Evolutionary conservation across 2,888 invertebrate genomes (phyloP).

Genomic region (Dolomedes plantarius): DNA sequence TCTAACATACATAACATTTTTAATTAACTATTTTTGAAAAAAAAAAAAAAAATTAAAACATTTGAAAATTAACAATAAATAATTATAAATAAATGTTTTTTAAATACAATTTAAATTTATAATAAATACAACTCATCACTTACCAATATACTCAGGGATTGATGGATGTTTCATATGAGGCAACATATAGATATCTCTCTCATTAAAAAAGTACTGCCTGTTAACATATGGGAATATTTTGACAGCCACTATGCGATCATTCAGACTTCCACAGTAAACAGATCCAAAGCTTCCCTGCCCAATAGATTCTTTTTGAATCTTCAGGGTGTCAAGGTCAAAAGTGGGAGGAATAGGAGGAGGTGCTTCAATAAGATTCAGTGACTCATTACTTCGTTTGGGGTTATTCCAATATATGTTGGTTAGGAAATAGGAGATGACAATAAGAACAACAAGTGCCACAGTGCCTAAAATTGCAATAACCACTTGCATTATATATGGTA

Average conservation of each 20-base stretch:
- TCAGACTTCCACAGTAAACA: slow-evolving; percentile 89
- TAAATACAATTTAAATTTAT: too few relatives aligned
- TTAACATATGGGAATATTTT: slow-evolving; percentile 89
- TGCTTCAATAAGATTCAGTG: slow-evolving; percentile 60
- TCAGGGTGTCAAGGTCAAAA: slow-evolving; percentile 85
- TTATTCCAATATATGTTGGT: slow-evolving; percentile 9
- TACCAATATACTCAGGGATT: slow-evolving; percentile 87
- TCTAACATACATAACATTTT: too few relatives aligned
- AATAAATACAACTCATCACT: too few relatives aligned
- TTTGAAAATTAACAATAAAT: too few relatives aligned
- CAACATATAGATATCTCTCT: slow-evolving; percentile 88
- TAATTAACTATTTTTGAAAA: too few relatives aligned
- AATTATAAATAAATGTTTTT: too few relatives aligned
- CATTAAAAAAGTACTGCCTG: slow-evolving; percentile 89
- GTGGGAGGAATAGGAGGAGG: slow-evolving; percentile 80
- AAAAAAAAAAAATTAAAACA: too few relatives aligned
- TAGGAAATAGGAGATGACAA: slow-evolving; percentile 18
- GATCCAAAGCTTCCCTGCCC: slow-evolving; percentile 87
- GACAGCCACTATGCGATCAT: slow-evolving; percentile 87
- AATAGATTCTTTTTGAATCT: slow-evolving; percentile 83
- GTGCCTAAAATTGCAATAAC: slow-evolving; percentile 10
- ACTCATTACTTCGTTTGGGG: slow-evolving; percentile 57
- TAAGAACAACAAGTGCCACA: slow-evolving; percentile 12
- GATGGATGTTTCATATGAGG: slow-evolving; percentile 89
- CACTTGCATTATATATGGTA: slow-evolving; percentile 17